A percentile compares a stretch with the other conserved stretches of the same genome.
Evolutionary conservation across 2,797 vertebrate genomes (phyloP).

Genomic region (Gymnodraco acuticeps): DNA sequence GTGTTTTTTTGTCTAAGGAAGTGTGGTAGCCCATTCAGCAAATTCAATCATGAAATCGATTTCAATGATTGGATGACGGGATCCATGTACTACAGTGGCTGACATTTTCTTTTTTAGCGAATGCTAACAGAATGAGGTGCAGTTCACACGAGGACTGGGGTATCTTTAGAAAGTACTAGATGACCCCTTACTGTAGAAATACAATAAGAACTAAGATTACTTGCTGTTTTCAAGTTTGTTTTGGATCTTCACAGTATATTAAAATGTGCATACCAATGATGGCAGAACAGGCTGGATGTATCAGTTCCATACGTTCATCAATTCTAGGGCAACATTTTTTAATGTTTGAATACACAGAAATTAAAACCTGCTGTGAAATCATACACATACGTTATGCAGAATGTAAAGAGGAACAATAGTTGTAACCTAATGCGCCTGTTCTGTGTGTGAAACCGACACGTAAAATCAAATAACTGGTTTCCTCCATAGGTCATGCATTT

Average conservation of each 20-base stretch:
- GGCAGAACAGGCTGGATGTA: not conserved
- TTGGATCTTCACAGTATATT: not conserved
- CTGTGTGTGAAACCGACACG: not conserved
- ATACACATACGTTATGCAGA: slow-evolving; percentile 6
- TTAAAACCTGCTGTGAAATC: slow-evolving; percentile 17
- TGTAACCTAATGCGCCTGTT: not conserved
- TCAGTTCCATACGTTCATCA: slow-evolving; percentile 20
- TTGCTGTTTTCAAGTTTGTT: not conserved
- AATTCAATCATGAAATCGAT: not conserved
- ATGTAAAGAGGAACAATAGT: not conserved
- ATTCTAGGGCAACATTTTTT: slow-evolving; percentile 23
- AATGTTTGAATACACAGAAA: slow-evolving; percentile 34
- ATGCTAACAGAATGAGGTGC: not conserved
- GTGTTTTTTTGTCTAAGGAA: not conserved
- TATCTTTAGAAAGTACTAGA: not conserved
- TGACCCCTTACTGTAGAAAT: not conserved
- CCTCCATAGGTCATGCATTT: slow-evolving; percentile 9
- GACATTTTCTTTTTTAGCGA: not conserved
- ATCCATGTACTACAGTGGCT: not conserved
- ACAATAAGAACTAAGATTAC: not conserved
- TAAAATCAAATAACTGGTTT: not conserved
- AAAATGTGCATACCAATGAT: not conserved
- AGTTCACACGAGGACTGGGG: not conserved
- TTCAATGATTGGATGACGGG: not conserved
- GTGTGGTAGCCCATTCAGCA: not conserved